phyloP scores from a whole-genome alignment of 2,797 vertebrate genomes.

The Fratercula arctica region DNA sequence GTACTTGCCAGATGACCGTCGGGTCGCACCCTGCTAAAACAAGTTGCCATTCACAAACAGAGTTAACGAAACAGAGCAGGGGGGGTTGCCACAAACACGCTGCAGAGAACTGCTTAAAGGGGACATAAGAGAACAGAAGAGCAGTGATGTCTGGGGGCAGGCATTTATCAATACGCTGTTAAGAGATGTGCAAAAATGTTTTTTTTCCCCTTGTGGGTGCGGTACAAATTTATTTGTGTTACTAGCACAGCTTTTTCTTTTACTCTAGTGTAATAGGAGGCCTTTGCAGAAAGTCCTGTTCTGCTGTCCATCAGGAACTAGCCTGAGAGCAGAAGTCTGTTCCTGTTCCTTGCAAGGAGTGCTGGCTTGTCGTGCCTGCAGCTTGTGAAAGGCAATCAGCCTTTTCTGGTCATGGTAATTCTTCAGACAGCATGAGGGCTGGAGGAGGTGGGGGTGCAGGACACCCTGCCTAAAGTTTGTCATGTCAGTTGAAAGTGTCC shows the following conservation, averaged over 20 bases:
- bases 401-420: neutral
- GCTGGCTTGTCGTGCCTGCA: neutral
- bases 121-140: neutral
- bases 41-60: neutral
- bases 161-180: neutral
- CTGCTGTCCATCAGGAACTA: neutral
- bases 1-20: neutral
- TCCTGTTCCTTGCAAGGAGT: neutral
- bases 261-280: neutral
- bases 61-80: neutral
- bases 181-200: neutral
- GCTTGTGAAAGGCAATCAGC: neutral
- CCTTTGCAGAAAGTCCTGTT: neutral
- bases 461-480: neutral
- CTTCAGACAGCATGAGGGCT: neutral
- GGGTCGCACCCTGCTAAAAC: neutral
- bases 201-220: neutral
- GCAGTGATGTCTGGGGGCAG: neutral
- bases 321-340: neutral
- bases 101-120: neutral
- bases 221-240: neutral
- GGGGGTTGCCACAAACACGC: neutral
- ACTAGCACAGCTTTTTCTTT: neutral
- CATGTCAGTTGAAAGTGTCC: neutral
- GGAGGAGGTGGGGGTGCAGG: neutral